Evolutionary conservation across 2,113 vertebrate genomes (phyloP).

Genomic region (Scomber japonicus): DNA sequence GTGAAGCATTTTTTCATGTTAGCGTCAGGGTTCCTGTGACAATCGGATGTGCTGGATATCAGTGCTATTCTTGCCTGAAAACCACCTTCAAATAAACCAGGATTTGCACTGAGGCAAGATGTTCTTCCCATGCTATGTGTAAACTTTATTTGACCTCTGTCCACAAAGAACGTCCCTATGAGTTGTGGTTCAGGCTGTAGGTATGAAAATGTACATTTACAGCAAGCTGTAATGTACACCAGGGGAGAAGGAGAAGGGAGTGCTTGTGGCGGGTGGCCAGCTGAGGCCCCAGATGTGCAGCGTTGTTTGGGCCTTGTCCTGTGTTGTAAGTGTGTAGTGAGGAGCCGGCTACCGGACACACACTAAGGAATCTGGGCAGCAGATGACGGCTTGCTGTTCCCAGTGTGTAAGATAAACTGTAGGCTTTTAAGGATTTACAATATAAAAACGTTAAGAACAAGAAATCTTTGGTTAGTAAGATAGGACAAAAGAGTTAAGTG

Average conservation of each 20-base stretch:
- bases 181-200: slow-evolving; percentile 41
- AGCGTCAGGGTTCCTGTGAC: slow-evolving; percentile 20
- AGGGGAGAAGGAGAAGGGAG: slow-evolving; percentile 42
- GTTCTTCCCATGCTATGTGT: slow-evolving; percentile 41
- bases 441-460: slow-evolving; percentile 14
- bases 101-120: slow-evolving; percentile 17
- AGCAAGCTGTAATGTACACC: slow-evolving; percentile 59
- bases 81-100: slow-evolving; percentile 35
- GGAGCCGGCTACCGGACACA: slow-evolving; percentile 69
- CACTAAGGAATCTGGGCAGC: slow-evolving; percentile 71
- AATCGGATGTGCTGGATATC: slow-evolving; percentile 19
- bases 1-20: slow-evolving; percentile 23
- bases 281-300: slow-evolving; percentile 74
- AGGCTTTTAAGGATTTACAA: slow-evolving; percentile 33
- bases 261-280: slow-evolving; percentile 71
- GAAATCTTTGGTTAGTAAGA: slow-evolving; percentile 13
- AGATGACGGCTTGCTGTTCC: slow-evolving; percentile 69
- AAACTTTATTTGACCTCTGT: slow-evolving; percentile 61
- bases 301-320: slow-evolving; percentile 71
- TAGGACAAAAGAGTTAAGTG: background rate
- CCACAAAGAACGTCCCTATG: slow-evolving; percentile 47
- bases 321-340: slow-evolving; percentile 62
- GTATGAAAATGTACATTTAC: slow-evolving; percentile 63
- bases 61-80: slow-evolving; percentile 29
- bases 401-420: slow-evolving; percentile 36